Conservation (phyloP, 2,888 invertebrate species). For the Tipula confusa region DNA sequence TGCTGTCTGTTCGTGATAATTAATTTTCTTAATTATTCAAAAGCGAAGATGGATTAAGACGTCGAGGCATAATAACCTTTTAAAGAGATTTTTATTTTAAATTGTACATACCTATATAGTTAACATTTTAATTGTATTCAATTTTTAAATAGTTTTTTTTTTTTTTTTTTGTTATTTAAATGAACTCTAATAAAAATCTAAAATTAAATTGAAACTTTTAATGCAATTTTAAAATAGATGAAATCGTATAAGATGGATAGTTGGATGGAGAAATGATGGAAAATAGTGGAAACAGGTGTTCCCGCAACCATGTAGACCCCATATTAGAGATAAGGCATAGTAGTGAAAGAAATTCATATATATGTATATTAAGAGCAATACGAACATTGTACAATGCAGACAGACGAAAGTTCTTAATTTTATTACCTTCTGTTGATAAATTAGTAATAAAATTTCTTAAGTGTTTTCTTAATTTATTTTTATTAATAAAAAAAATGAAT, state of each 20-base stretch:
- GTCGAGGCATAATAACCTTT: neutral
- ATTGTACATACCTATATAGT: neutral
- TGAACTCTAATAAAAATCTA: neutral
- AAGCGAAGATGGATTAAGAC: neutral
- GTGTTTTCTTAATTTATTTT: neutral
- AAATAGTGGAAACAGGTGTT: neutral
- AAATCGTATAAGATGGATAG: neutral
- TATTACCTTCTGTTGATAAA: neutral
- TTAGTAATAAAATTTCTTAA: conserved; percentile 12
- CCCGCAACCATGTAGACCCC: neutral
- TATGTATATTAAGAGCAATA: too few species aligned
- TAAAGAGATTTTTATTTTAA: neutral
- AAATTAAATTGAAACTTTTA: neutral
- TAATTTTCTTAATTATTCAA: neutral
- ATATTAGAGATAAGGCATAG: too few species aligned
- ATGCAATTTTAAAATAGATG: neutral
- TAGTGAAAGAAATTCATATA: too few species aligned
- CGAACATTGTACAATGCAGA: neutral
- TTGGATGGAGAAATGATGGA: neutral
- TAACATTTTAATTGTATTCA: neutral
- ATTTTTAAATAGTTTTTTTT: too few species aligned
- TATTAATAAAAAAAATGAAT: neutral
- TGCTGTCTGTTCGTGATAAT: neutral
- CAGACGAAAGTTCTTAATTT: neutral
- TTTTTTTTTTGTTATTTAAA: too few species aligned